Evolutionary conservation across 2,888 invertebrate species (phyloP).

Genomic region (Epinotia ramella): DNA sequence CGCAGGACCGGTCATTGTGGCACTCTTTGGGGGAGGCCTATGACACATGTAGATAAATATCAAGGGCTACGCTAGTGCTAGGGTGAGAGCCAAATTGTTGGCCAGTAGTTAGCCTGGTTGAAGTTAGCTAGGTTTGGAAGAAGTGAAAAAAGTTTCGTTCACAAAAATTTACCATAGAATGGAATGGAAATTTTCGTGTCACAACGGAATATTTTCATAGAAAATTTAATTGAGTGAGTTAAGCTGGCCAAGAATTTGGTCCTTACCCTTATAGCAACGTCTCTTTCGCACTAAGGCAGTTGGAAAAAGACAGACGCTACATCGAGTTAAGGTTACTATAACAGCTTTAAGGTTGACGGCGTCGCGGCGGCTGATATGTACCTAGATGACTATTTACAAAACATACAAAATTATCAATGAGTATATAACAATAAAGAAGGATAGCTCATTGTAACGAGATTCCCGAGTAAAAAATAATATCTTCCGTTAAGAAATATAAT

Average conservation of each 20-base stretch:
- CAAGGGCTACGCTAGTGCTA: background rate
- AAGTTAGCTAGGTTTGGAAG: too few relatives aligned
- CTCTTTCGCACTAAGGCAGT: background rate
- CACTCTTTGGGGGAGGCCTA: too few relatives aligned
- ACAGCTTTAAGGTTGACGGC: conserved; percentile 48
- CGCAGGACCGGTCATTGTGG: too few relatives aligned
- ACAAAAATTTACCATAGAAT: too few relatives aligned
- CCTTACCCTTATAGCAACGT: background rate
- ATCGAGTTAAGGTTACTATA: conserved; percentile 33
- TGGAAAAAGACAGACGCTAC: background rate
- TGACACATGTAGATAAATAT: background rate
- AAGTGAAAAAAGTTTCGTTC: too few relatives aligned
- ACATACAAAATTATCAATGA: conserved; percentile 62
- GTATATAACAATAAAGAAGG: conserved; percentile 66
- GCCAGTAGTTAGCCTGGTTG: too few relatives aligned
- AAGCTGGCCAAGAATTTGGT: too few relatives aligned
- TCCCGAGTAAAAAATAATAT: conserved; percentile 53
- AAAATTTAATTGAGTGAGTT: too few relatives aligned
- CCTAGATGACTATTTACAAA: conserved; percentile 73
- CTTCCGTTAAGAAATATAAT: conserved; percentile 50
- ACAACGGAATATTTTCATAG: too few relatives aligned
- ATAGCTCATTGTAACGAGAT: conserved; percentile 50
- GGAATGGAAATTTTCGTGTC: too few relatives aligned
- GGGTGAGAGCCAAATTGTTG: too few relatives aligned
- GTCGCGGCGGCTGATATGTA: conserved; percentile 64